phyloP scores from a whole-genome alignment of 2,888 invertebrate genomes.

The Parnassius orleans region DNA sequence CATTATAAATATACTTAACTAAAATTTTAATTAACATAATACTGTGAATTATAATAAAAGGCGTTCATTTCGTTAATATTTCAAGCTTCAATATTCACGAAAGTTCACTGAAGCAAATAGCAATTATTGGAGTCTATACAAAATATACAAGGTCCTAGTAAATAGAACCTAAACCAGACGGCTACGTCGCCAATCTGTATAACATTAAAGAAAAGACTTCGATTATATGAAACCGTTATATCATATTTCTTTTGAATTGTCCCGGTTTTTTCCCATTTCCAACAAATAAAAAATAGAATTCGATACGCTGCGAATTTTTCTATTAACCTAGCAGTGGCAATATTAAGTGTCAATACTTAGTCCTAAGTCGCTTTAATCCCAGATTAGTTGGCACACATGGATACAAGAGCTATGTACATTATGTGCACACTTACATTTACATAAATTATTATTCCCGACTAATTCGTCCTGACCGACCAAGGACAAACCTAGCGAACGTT shows the following conservation, averaged over 20 bases:
- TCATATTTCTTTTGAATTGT: not conserved
- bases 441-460: slow-evolving; percentile 79
- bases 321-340: not conserved
- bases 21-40: no score
- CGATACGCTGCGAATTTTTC: not conserved
- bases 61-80: slow-evolving; percentile 8
- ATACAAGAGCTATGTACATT: slow-evolving; percentile 25
- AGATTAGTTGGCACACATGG: slow-evolving; percentile 31
- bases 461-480: slow-evolving; percentile 77
- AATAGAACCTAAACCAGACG: not conserved
- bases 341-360: not conserved
- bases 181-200: not conserved
- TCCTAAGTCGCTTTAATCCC: slow-evolving; percentile 13
- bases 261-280: not conserved
- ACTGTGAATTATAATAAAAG: no score
- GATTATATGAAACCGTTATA: not conserved
- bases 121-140: slow-evolving; percentile 27
- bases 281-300: not conserved
- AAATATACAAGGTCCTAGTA: not conserved
- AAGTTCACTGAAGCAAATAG: slow-evolving; percentile 23
- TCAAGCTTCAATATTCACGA: slow-evolving; percentile 13
- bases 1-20: no score
- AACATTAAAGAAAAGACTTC: slow-evolving; percentile 8
- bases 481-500: slow-evolving; percentile 57
- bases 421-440: slow-evolving; percentile 57